Conservation (phyloP, 2,888 invertebrate genomes). For the Amblyteles armatorius region DNA sequence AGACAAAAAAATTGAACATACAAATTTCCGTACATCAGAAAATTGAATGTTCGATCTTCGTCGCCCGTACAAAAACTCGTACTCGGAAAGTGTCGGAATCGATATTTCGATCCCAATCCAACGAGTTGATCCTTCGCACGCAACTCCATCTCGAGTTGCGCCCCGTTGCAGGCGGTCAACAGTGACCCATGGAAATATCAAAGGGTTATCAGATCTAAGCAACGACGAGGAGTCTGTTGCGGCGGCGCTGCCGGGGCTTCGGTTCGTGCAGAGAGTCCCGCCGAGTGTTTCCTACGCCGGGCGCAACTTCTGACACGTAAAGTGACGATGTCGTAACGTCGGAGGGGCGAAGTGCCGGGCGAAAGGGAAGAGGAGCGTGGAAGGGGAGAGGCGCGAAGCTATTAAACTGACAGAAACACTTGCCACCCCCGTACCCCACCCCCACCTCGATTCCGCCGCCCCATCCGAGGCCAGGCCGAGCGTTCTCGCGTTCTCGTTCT, state of each 20-base stretch:
- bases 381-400: conserved; percentile 81
- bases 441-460: conserved; percentile 70
- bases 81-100: conserved; percentile 46
- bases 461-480: conserved; percentile 62
- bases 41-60: background rate
- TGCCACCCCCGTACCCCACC: conserved; percentile 79
- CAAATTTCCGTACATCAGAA: background rate
- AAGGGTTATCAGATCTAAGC: conserved; percentile 83
- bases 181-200: conserved; percentile 79
- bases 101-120: conserved; percentile 64
- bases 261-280: conserved; percentile 48
- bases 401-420: conserved; percentile 85
- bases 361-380: conserved; percentile 63
- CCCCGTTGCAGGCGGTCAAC: conserved; percentile 64
- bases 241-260: conserved; percentile 22
- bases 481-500: conserved; percentile 68
- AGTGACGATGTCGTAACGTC: conserved; percentile 83
- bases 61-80: background rate
- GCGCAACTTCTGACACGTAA: conserved; percentile 83
- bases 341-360: conserved; percentile 73
- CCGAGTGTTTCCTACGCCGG: conserved; percentile 59
- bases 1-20: background rate
- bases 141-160: conserved; percentile 41
- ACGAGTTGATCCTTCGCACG: conserved; percentile 67
- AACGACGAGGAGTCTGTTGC: conserved; percentile 59